phyloP scores from a whole-genome alignment of 2,888 invertebrate species.

The Erannis defoliaria region DNA sequence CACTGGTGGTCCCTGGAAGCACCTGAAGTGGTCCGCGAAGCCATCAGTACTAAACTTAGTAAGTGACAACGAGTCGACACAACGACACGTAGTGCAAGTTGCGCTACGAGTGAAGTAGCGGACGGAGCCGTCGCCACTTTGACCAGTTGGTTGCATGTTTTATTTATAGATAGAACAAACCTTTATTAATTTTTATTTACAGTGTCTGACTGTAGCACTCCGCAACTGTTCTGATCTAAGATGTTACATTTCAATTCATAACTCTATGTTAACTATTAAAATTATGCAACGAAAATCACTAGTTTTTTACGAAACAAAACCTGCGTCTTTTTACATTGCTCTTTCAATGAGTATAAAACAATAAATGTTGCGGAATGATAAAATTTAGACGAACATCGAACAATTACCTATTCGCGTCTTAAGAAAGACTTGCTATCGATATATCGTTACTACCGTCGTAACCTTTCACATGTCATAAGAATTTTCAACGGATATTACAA shows the following conservation, averaged over 20 bases:
- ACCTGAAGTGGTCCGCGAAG: too few species aligned
- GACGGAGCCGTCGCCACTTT: too few species aligned
- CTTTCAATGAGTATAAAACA: conserved; percentile 21
- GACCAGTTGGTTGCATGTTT: too few species aligned
- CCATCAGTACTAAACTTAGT: too few species aligned
- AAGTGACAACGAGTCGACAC: too few species aligned
- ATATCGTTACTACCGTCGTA: conserved; percentile 12
- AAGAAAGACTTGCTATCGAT: conserved; percentile 18
- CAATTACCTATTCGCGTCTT: conserved; percentile 25
- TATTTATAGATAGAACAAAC: too few species aligned
- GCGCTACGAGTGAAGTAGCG: too few species aligned
- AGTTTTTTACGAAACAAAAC: conserved; percentile 16
- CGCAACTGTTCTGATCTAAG: not conserved
- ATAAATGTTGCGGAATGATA: conserved; percentile 25
- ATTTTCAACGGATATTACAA: conserved; percentile 30
- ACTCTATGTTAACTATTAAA: conserved; percentile 25
- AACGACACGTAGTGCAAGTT: too few species aligned
- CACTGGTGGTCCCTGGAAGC: too few species aligned
- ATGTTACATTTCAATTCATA: conserved; percentile 4
- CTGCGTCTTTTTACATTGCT: conserved; percentile 11
- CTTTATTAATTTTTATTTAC: too few species aligned
- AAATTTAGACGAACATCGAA: conserved; percentile 18
- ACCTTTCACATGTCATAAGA: conserved; percentile 36
- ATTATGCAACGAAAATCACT: conserved; percentile 27
- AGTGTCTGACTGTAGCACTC: too few species aligned